Evolutionary conservation across 2,797 vertebrate genomes (phyloP).

Genomic region (Fundulus diaphanus): DNA sequence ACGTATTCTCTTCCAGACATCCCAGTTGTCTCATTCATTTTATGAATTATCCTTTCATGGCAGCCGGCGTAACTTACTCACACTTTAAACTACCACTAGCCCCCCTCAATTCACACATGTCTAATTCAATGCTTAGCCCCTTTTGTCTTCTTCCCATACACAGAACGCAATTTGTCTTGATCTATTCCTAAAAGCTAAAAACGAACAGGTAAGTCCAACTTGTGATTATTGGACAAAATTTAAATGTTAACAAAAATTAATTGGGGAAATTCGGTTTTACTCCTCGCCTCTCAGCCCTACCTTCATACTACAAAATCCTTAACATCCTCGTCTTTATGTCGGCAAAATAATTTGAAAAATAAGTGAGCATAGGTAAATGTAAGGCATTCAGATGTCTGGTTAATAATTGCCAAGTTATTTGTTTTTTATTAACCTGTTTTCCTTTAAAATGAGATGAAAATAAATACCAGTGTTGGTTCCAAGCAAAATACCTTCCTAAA

Average conservation of each 20-base stretch:
- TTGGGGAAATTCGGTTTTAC: too few relatives aligned
- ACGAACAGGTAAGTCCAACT: not conserved
- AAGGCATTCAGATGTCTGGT: not conserved
- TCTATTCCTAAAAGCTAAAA: slow-evolving; percentile 7
- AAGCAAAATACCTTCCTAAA: not conserved
- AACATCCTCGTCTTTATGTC: too few relatives aligned
- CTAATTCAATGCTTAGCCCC: slow-evolving; percentile 5
- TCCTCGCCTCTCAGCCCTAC: too few relatives aligned
- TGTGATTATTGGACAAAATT: not conserved
- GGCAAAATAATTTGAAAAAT: not conserved
- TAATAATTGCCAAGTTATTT: not conserved
- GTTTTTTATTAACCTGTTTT: too few relatives aligned
- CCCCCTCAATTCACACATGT: not conserved
- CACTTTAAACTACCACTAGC: slow-evolving; percentile 11
- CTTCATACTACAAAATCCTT: too few relatives aligned
- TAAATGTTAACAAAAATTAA: not conserved
- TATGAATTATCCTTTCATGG: slow-evolving; percentile 30
- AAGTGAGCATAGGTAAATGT: not conserved
- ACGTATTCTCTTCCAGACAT: slow-evolving; percentile 17
- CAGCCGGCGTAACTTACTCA: slow-evolving; percentile 17
- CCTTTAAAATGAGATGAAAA: too few relatives aligned
- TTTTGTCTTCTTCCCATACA: slow-evolving; percentile 7
- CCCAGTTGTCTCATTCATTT: slow-evolving; percentile 30
- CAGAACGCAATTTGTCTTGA: not conserved
- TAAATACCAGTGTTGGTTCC: not conserved